These are phyloP conservation scores for Oryzaephilus surinamensis DNA, from an alignment of 1,140 invertebrate genomes.

Conservation along the genomic window DNA sequence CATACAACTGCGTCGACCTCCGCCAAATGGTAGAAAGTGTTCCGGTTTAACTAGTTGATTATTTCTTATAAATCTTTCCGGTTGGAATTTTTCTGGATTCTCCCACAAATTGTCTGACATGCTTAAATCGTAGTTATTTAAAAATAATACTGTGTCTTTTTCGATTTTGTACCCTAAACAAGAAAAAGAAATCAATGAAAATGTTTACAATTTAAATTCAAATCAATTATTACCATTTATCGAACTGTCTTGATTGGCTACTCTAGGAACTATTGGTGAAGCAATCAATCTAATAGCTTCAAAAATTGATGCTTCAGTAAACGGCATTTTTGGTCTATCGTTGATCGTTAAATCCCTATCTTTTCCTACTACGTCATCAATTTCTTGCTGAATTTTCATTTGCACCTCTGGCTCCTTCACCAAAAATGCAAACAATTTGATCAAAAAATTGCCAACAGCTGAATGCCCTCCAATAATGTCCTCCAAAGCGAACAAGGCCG, in stretches of 20 bases:
- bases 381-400: slow-evolving; percentile 54
- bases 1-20: slow-evolving; percentile 77
- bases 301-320: slow-evolving; percentile 68
- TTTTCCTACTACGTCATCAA: slow-evolving; percentile 38
- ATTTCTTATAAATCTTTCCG: slow-evolving; percentile 56
- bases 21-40: slow-evolving; percentile 77
- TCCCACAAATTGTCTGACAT: slow-evolving; percentile 64
- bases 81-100: slow-evolving; percentile 56
- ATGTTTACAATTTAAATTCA: slow-evolving; percentile 6
- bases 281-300: slow-evolving; percentile 69
- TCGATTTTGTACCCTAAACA: slow-evolving; percentile 52
- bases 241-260: slow-evolving; percentile 63
- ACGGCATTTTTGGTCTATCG: slow-evolving; percentile 58
- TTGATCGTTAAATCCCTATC: slow-evolving; percentile 20
- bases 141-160: slow-evolving; percentile 71
- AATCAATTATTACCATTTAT: slow-evolving; percentile 52
- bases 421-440: slow-evolving; percentile 44
- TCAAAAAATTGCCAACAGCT: slow-evolving; percentile 67
- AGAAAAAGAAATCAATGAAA: slow-evolving; percentile 1
- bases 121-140: slow-evolving; percentile 80
- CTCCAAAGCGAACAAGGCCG: slow-evolving; percentile 66
- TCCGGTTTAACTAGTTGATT: slow-evolving; percentile 39
- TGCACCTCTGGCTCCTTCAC: slow-evolving; percentile 47
- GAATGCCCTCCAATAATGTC: slow-evolving; percentile 80
- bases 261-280: slow-evolving; percentile 84